phyloP scores from a whole-genome alignment of 2,888 invertebrate species.

The Hydriomena furcata region DNA sequence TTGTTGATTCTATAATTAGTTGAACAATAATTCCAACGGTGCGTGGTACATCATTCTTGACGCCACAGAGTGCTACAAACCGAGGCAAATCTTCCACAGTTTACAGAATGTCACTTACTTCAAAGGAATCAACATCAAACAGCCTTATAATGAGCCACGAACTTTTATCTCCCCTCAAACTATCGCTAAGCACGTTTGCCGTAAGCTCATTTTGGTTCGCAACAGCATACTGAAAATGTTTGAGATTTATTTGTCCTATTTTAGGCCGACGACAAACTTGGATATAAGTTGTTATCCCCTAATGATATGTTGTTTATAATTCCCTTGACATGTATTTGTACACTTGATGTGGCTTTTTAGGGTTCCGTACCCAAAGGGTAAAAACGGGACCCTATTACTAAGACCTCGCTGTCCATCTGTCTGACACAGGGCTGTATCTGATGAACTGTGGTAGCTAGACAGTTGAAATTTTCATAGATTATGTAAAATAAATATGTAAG shows the following conservation, averaged over 20 bases:
- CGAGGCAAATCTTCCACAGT: conserved; percentile 71
- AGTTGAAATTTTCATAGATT: no score
- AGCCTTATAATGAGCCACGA: conserved; percentile 54
- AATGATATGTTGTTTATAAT: conserved; percentile 60
- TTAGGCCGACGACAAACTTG: conserved; percentile 70
- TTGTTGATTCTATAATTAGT: conserved; percentile 68
- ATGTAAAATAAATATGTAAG: no score
- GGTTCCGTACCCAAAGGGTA: no score
- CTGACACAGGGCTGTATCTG: no score
- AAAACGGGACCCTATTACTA: no score
- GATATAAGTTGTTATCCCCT: conserved; percentile 54
- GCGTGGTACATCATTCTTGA: conserved; percentile 52
- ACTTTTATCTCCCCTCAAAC: conserved; percentile 45
- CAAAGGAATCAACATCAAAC: conserved; percentile 76
- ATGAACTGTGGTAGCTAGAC: no score
- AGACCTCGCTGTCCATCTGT: no score
- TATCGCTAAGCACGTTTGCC: conserved; percentile 32
- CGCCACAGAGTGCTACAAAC: conserved; percentile 58
- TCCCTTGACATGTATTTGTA: conserved; percentile 54
- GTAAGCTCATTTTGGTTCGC: conserved; percentile 48
- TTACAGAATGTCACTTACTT: conserved; percentile 75
- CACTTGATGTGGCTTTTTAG: conserved; percentile 41
- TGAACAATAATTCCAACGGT: conserved; percentile 54
- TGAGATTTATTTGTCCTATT: conserved; percentile 55
- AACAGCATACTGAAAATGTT: conserved; percentile 30